Percentiles rank a stretch among this genome's conserved stretches.
Evolutionary conservation across 2,113 vertebrate genomes (phyloP).

Genomic region (Corvus moneduloides): DNA sequence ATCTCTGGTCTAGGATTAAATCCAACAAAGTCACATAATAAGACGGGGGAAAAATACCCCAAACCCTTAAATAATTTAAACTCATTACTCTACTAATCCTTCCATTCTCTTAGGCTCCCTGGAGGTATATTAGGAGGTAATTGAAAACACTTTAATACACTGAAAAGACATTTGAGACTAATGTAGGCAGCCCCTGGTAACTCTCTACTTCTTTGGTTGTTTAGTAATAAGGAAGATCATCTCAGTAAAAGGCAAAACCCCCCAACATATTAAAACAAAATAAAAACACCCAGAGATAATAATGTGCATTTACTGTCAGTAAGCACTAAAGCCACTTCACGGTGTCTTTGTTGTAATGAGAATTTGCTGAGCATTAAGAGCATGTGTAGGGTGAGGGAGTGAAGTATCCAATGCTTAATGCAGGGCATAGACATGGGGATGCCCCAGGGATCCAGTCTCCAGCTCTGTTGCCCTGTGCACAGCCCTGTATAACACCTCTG

Average conservation of each 20-base stretch:
- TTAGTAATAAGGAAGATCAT: conserved; percentile 32
- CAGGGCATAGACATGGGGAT: neutral
- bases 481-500: neutral
- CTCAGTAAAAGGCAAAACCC: neutral
- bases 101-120: conserved; percentile 65
- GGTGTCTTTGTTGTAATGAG: neutral
- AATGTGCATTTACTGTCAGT: neutral
- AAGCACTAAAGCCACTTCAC: neutral
- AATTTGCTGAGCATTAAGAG: neutral
- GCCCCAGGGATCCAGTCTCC: neutral
- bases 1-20: conserved; percentile 64
- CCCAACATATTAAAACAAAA: neutral
- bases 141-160: conserved; percentile 72
- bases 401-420: neutral
- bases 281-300: neutral
- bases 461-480: neutral
- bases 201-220: neutral
- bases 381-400: neutral
- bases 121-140: conserved; percentile 74
- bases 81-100: conserved; percentile 77
- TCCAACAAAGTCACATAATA: conserved; percentile 49
- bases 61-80: conserved; percentile 73
- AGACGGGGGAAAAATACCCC: fast-evolving
- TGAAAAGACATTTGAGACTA: conserved; percentile 67
- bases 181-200: neutral